These are phyloP conservation scores for Piprites chloris DNA, from an alignment of 2,113 vertebrate genomes.

Conservation along the genomic window DNA sequence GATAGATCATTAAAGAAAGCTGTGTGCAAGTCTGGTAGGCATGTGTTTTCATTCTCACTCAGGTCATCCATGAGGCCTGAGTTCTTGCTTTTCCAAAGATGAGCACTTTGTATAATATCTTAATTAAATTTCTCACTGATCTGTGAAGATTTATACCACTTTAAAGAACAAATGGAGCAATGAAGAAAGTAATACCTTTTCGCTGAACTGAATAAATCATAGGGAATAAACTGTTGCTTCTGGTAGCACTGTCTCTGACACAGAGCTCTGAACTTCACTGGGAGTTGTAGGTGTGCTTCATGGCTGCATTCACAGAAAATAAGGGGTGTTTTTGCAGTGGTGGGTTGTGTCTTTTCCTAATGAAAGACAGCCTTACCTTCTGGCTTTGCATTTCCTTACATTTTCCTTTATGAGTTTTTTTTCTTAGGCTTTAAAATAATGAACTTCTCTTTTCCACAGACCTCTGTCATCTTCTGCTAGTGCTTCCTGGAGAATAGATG, in stretches of 20 bases:
- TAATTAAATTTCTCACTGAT: not conserved
- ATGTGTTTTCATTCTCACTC: not conserved
- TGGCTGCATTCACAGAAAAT: not conserved
- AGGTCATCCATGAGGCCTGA: not conserved
- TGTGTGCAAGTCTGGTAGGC: not conserved
- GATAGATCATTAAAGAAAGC: not conserved
- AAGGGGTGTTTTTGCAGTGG: not conserved
- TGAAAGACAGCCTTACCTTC: not conserved
- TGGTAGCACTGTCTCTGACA: not conserved
- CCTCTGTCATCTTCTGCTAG: not conserved
- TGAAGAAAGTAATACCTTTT: not conserved
- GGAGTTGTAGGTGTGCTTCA: not conserved
- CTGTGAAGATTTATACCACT: not conserved
- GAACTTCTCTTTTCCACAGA: not conserved
- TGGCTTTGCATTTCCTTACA: not conserved
- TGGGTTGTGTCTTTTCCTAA: not conserved
- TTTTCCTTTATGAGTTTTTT: not conserved
- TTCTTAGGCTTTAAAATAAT: not conserved
- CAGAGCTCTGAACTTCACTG: not conserved
- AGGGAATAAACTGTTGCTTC: not conserved
- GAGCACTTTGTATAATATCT: not conserved
- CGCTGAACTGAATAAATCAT: not conserved
- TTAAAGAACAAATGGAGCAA: not conserved
- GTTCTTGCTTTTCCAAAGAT: not conserved
- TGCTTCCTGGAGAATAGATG: not conserved